These are phyloP conservation scores for Aleadryas rufinucha DNA, from an alignment of 2,113 vertebrate genomes.

Conservation along the genomic window DNA sequence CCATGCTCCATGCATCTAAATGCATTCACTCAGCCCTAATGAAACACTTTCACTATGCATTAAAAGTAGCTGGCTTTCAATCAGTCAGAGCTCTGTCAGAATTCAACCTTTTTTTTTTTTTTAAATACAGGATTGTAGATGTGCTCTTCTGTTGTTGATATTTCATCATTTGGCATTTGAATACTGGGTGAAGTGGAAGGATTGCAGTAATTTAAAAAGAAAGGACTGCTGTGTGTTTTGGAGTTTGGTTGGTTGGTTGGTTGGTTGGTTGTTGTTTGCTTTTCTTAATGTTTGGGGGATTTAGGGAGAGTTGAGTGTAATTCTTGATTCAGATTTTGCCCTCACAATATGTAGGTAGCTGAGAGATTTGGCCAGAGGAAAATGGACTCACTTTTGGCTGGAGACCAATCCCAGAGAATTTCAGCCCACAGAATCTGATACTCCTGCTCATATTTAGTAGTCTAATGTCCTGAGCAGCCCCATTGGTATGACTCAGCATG, in stretches of 20 bases:
- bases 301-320: not conserved
- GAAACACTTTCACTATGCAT: conserved; percentile 43
- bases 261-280: not conserved
- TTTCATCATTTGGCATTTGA: not conserved
- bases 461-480: not conserved
- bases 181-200: not conserved
- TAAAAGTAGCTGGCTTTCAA: conserved; percentile 42
- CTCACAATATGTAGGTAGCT: not conserved
- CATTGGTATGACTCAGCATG: conserved; percentile 3
- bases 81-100: conserved; percentile 27
- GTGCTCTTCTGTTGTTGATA: not conserved
- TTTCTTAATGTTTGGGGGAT: not conserved
- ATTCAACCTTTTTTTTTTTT: not conserved
- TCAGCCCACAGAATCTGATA: conserved; percentile 46
- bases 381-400: conserved; percentile 13
- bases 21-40: conserved; percentile 52
- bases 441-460: conserved; percentile 47
- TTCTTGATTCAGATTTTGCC: not conserved
- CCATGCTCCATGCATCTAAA: conserved; percentile 29
- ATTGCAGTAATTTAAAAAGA: not conserved
- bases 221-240: not conserved
- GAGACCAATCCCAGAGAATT: conserved; percentile 26
- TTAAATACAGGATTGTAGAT: not conserved
- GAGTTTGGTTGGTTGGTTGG: not conserved
- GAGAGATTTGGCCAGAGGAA: not conserved